Evolutionary conservation across 1,140 invertebrate species (phyloP).

Genomic region (Macrocentrus cingulum): DNA sequence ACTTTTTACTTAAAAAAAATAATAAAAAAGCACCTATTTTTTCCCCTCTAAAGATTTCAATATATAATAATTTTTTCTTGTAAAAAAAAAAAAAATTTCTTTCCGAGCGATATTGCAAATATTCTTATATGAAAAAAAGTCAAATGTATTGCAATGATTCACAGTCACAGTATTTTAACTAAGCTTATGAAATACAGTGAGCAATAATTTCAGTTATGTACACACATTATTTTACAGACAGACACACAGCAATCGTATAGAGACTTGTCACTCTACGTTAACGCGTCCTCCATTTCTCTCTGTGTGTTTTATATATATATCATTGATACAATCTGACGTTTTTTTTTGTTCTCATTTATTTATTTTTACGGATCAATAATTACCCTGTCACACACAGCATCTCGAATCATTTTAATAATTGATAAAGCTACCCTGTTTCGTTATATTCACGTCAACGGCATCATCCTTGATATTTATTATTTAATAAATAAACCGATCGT

Average conservation of each 20-base stretch:
- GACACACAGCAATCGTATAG: constrained; percentile 36
- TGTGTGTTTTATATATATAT: constrained; percentile 5
- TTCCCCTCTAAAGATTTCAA: too few species aligned
- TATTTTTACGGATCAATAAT: constrained; percentile 12
- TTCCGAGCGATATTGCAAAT: too few species aligned
- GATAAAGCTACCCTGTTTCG: constrained; percentile 59
- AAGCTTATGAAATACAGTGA: constrained; percentile 57
- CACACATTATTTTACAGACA: constrained; percentile 56
- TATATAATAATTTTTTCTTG: too few species aligned
- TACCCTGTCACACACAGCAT: constrained; percentile 26
- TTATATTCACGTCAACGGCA: constrained; percentile 47
- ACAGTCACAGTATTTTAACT: constrained; percentile 56
- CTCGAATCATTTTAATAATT: constrained; percentile 52
- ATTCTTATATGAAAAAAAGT: too few species aligned
- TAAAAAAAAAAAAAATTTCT: too few species aligned
- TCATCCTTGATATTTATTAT: constrained; percentile 37
- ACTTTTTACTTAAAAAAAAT: too few species aligned
- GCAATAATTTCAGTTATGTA: constrained; percentile 59
- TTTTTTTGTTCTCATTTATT: constrained; percentile 12
- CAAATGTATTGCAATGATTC: constrained; percentile 33
- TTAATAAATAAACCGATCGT: constrained; percentile 2
- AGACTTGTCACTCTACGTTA: constrained; percentile 15
- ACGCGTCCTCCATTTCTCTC: background rate
- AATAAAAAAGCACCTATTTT: too few species aligned
- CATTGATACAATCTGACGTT: background rate